Conservation (phyloP, 2,113 vertebrate species). For the Tragelaphus imberbis region DNA sequence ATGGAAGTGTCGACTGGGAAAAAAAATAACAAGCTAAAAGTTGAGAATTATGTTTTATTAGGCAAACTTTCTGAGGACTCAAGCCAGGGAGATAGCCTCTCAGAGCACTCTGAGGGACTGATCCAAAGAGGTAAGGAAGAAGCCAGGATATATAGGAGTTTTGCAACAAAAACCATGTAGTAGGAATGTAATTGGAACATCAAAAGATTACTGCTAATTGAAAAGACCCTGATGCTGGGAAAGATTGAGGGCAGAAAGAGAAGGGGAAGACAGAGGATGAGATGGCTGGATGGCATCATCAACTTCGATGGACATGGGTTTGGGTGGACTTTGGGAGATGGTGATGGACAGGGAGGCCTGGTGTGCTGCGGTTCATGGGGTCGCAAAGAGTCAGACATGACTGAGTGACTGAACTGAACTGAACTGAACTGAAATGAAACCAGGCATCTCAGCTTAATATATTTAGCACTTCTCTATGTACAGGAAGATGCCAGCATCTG, state of each 20-base stretch:
- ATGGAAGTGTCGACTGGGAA: background rate
- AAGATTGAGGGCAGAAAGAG: no score
- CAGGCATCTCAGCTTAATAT: background rate
- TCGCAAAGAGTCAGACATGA: no score
- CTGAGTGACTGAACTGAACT: no score
- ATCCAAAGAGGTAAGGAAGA: background rate
- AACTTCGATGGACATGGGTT: no score
- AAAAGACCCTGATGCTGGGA: no score
- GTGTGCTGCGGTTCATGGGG: fast-evolving
- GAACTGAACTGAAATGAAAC: background rate
- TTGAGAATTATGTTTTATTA: background rate
- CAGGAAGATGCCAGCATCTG: background rate
- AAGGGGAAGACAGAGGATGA: no score
- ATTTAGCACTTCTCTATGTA: background rate
- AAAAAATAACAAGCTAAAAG: background rate
- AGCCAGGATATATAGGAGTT: background rate
- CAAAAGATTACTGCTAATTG: background rate
- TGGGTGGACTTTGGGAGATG: no score
- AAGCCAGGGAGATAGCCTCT: background rate
- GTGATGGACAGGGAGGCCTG: no score
- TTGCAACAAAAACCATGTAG: background rate
- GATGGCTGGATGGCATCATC: no score
- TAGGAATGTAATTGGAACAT: background rate
- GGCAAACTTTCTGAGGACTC: background rate
- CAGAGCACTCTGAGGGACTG: background rate